These are phyloP conservation scores for Agonopterix arenella DNA, from an alignment of 2,888 invertebrate species.

Conservation along the genomic window DNA sequence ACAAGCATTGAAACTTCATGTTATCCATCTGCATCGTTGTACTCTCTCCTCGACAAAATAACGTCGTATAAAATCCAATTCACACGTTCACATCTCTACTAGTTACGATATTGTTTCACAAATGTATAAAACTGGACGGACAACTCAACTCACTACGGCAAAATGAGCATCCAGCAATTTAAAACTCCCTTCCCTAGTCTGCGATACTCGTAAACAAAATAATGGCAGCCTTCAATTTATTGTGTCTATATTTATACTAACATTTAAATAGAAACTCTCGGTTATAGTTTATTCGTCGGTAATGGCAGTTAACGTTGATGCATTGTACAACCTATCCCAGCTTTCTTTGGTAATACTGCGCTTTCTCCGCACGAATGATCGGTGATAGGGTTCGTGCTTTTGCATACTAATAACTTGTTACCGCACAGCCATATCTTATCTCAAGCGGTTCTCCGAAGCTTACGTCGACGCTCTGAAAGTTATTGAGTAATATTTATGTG, in stretches of 20 bases:
- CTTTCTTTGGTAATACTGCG: conserved; percentile 56
- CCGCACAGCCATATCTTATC: neutral
- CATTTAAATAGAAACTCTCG: conserved; percentile 54
- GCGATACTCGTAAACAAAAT: conserved; percentile 14
- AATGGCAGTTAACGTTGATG: conserved; percentile 42
- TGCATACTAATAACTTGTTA: conserved; percentile 3
- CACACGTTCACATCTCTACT: conserved; percentile 32
- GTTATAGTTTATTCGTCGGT: conserved; percentile 29
- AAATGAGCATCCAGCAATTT: conserved; percentile 69
- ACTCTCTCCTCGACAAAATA: conserved; percentile 14
- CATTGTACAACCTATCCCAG: conserved; percentile 36
- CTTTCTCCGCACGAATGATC: conserved; percentile 16
- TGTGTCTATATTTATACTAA: conserved; percentile 38
- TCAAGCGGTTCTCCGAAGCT: neutral
- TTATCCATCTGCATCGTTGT: neutral
- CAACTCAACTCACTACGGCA: conserved; percentile 73
- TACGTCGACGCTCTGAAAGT: neutral
- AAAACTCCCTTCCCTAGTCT: conserved; percentile 31
- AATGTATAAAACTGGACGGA: conserved; percentile 75
- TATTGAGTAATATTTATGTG: too few relatives aligned
- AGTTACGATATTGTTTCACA: conserved; percentile 49
- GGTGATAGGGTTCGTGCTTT: conserved; percentile 4
- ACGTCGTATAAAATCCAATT: conserved; percentile 17
- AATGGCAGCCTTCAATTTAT: conserved; percentile 54
- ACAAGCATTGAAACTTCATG: too few relatives aligned